These are phyloP conservation scores for Pocillopora meandrina DNA, from an alignment of 92 coral and sea anemone species.

Conservation along the genomic window DNA sequence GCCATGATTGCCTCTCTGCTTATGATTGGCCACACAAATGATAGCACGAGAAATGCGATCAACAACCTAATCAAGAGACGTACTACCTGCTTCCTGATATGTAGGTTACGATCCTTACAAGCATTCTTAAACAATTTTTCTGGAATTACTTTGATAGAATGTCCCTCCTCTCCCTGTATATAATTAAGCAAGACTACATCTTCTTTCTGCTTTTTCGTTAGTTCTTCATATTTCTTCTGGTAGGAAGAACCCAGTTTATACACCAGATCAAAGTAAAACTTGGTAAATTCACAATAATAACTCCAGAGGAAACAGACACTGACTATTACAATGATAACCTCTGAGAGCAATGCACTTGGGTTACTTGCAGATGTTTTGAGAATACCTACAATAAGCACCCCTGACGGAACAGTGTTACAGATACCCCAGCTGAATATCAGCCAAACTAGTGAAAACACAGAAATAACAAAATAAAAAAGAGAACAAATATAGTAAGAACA, in stretches of 20 bases:
- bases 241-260: background rate
- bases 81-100: too few species aligned
- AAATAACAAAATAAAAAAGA: background rate
- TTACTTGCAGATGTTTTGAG: background rate
- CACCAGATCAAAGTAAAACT: background rate
- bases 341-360: background rate
- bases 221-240: background rate
- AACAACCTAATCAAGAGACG: too few species aligned
- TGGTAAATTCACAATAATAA: background rate
- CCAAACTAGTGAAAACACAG: conserved; percentile 16
- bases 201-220: background rate
- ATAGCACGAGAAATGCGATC: too few species aligned
- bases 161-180: too few species aligned
- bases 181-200: too few species aligned
- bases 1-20: too few species aligned
- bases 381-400: background rate
- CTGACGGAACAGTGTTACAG: background rate
- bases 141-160: too few species aligned
- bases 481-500: background rate
- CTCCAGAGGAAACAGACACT: background rate
- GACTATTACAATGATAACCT: background rate
- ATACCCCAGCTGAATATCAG: too few species aligned
- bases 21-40: too few species aligned
- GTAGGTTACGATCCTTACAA: too few species aligned
- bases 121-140: too few species aligned